Base-by-base conservation (phyloP, 30 jellyfish, hydroid and myxozoan genomes). In the Thelohanellus kitauei region DNA sequence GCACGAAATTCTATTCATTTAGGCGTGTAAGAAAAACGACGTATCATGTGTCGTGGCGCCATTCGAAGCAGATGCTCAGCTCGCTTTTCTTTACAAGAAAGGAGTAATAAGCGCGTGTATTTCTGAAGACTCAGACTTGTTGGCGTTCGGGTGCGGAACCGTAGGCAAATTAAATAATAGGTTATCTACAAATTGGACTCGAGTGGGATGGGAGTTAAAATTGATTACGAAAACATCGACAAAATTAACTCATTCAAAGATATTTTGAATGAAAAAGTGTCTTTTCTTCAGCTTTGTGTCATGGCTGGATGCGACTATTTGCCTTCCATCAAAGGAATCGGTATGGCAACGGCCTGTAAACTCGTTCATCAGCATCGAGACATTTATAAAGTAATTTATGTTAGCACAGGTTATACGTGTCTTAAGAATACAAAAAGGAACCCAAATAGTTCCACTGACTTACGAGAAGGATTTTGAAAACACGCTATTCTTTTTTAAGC, bases 21-120 rank as follows among this genome's bases (percentile, higher is more conserved):
- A 78, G 97, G 97, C 82, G 13, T 78, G 97, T 37, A 23, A 58
- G n/a, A 53, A 42, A 40, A 35, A 55, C 53, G 48, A 44, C 32
- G 84, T 78, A n/a, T 23, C 41, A 23, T 78, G 89, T 37, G 38
- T 78, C 18, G 97, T 78, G 4, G 97, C 97, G 15, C 97, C 97
- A 2, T 78, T 62, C 38, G 97, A 78, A 52, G 97, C 97, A 10
- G 97, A 78, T 64, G 97, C 97, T 0, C 97, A 78, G 49, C 57
- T 78, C 32, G 97, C 97, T 34, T 78, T 56, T 46, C 49, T 78
- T 10, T 62, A 53, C 50, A 64, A 50, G 56, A 65, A 58, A 40
- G 88, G 85, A 18, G 53, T 57, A 9, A 64, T 87, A 4, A 60
- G 58, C 12, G 48, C 64, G 38, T 58, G 88, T 1, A 78, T 78